Conservation (phyloP, 2,113 vertebrate genomes). For the Pungitius pungitius region DNA sequence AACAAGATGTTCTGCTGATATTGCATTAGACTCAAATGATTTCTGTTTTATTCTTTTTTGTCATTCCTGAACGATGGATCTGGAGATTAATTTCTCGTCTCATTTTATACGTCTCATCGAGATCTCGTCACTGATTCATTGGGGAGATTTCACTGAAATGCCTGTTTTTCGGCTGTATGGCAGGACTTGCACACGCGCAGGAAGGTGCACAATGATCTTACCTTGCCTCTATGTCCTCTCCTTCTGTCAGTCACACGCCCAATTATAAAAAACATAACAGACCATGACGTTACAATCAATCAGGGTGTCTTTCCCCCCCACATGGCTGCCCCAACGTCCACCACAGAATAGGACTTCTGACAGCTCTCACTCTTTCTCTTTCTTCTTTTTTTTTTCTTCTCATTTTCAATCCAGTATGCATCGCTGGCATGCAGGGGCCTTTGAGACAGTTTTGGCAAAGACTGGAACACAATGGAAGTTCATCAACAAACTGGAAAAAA, state of each 20-base stretch:
- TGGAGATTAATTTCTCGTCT: not conserved
- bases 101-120: not conserved
- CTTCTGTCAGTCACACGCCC: not conserved
- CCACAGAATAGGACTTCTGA: conserved; percentile 29
- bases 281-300: conserved; percentile 46
- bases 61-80: not conserved
- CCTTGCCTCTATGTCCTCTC: not conserved
- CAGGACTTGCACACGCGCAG: not conserved
- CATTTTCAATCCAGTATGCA: conserved; percentile 38
- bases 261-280: conserved; percentile 32
- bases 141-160: not conserved
- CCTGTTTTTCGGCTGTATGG: not conserved
- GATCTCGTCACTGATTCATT: too few relatives aligned
- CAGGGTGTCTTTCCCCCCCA: conserved; percentile 43
- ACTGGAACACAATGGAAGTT: conserved; percentile 27
- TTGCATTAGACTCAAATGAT: not conserved
- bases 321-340: conserved; percentile 32
- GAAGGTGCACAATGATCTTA: not conserved
- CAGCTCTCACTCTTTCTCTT: conserved; percentile 12
- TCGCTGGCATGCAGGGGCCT: conserved; percentile 32
- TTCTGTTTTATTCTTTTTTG: not conserved
- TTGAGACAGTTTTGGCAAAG: conserved; percentile 39
- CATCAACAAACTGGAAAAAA: conserved; percentile 41
- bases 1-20: not conserved
- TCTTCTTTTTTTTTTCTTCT: conserved; percentile 29